Conservation (phyloP, 2,888 invertebrate species). For the Hydriomena furcata region DNA sequence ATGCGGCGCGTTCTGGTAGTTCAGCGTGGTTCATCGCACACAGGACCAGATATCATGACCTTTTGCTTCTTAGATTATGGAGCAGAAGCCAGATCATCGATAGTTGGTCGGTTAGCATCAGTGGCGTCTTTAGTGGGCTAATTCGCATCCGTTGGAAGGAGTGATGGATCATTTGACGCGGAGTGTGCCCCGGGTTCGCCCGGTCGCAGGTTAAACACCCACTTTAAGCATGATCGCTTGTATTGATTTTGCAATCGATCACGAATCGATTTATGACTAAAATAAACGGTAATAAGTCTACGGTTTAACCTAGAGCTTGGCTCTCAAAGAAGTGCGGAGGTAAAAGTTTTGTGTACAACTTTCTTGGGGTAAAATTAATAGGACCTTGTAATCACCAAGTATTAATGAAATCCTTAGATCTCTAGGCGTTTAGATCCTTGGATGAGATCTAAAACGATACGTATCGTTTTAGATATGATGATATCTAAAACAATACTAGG, state of each 20-base stretch:
- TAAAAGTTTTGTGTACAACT: too few species aligned
- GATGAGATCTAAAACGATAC: too few species aligned
- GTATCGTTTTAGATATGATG: too few species aligned
- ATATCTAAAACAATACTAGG: too few species aligned
- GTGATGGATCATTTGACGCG: slow-evolving; percentile 76
- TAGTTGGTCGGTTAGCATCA: slow-evolving; percentile 49
- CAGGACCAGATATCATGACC: slow-evolving; percentile 33
- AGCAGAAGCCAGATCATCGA: slow-evolving; percentile 29
- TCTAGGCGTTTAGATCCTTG: too few species aligned
- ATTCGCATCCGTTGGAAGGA: slow-evolving; percentile 67
- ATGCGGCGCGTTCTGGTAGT: slow-evolving; percentile 65
- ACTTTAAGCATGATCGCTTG: slow-evolving; percentile 76
- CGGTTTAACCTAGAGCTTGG: background rate
- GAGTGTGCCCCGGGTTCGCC: slow-evolving; percentile 60
- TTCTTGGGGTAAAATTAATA: too few species aligned
- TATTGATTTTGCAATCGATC: slow-evolving; percentile 78
- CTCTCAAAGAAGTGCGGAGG: background rate
- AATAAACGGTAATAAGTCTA: background rate
- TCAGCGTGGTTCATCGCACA: slow-evolving; percentile 32
- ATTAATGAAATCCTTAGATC: too few species aligned
- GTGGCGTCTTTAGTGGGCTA: slow-evolving; percentile 70
- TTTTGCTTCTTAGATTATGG: slow-evolving; percentile 3
- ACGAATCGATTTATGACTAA: slow-evolving; percentile 50
- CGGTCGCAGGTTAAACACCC: slow-evolving; percentile 78
- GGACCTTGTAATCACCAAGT: too few species aligned